Evolutionary conservation across 2,113 vertebrate genomes (phyloP).

Genomic region (Oncorhynchus masou): DNA sequence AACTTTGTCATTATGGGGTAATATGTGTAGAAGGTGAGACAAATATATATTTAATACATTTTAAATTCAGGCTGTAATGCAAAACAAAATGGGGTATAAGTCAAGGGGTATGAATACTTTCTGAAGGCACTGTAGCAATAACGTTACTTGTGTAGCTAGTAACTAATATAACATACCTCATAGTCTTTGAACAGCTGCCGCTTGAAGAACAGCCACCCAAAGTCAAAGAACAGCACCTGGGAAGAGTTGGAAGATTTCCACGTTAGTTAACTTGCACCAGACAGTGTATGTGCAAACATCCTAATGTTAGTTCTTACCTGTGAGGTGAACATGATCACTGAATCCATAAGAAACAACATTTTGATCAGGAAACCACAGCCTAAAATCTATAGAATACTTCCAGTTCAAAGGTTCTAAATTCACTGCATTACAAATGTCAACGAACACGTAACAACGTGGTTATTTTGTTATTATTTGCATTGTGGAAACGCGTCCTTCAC

Average conservation of each 20-base stretch:
- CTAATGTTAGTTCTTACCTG: conserved; percentile 73
- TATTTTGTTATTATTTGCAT: conserved; percentile 17
- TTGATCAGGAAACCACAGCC: neutral
- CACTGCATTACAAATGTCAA: conserved; percentile 10
- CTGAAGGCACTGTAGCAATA: neutral
- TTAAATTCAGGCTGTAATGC: too few species aligned
- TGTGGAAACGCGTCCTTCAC: conserved; percentile 5
- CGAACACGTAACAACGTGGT: neutral
- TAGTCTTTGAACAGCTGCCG: conserved; percentile 95
- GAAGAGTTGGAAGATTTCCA: neutral
- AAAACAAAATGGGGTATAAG: too few species aligned
- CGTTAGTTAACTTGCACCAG: neutral
- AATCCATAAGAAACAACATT: conserved; percentile 94
- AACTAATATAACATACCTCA: conserved; percentile 75
- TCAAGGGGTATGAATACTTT: too few species aligned
- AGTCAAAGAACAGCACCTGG: conserved; percentile 96
- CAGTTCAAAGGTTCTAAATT: neutral
- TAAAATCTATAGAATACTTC: neutral
- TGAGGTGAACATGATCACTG: conserved; percentile 91
- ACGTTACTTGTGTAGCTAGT: neutral
- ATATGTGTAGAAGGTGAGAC: too few species aligned
- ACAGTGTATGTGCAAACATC: neutral
- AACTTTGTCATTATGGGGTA: neutral
- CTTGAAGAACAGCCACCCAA: conserved; percentile 99
- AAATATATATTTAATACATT: too few species aligned